These are phyloP conservation scores for Dryoscopus gambensis DNA, from an alignment of 2,113 vertebrate genomes.

Conservation along the genomic window DNA sequence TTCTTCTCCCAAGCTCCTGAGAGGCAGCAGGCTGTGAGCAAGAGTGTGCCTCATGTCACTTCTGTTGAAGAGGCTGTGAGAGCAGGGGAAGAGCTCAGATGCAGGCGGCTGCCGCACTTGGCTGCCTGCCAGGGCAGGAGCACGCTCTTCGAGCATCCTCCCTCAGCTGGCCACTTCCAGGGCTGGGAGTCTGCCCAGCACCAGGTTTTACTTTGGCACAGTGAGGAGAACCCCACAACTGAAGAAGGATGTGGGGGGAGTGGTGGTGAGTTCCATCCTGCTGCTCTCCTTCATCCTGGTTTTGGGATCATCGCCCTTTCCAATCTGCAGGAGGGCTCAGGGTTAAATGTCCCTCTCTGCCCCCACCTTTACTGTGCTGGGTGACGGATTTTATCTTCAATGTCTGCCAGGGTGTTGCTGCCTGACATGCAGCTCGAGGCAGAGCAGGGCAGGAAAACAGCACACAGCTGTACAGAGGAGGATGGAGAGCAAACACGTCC, in stretches of 20 bases:
- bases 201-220: neutral
- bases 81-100: neutral
- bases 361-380: neutral
- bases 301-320: neutral
- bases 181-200: neutral
- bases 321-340: neutral
- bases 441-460: neutral
- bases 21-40: neutral
- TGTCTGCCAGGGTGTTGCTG: neutral
- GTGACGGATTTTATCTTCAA: rapidly evolving
- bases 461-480: neutral
- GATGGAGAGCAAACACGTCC: neutral
- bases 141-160: neutral
- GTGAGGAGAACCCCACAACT: neutral
- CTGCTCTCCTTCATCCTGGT: neutral
- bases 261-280: neutral
- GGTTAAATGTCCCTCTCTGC: neutral
- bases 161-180: neutral
- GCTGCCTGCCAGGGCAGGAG: constrained; percentile 1
- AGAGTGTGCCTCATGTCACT: constrained; percentile 25
- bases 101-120: neutral
- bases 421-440: neutral
- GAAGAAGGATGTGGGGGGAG: neutral
- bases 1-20: neutral
- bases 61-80: neutral